Base-by-base conservation (phyloP, 2,888 invertebrate species). In the Hipparchia semele region DNA sequence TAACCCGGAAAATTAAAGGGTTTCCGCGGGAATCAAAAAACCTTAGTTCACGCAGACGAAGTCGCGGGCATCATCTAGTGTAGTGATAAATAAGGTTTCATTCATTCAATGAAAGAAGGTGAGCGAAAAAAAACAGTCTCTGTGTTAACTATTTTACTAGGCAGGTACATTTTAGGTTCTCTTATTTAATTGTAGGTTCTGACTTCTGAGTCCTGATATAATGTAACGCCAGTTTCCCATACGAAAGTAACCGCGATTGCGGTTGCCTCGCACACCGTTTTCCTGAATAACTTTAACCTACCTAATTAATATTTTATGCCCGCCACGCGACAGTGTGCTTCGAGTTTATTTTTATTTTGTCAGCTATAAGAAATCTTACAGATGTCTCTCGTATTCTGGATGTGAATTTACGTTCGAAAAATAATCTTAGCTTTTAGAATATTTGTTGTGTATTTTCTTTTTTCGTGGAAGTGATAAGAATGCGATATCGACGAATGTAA, bases 401-500 rank as follows among this genome's bases (percentile, higher is more conserved):
- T 53, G 10, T 53, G 53, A 54, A 54, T 54, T 6, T n/a, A 54
- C 2, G 5, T 13, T 56, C n/a, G 6, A 7, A 13, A 56, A 56
- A 23, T 13, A 54, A n/a, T 59, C 39, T 39, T 54, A 10, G 1
- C 10, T 59, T 59, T 33, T 59, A 5, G 33, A 9, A 33, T 10
- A 33, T 7, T 9, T 7, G 13, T 59, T 33, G 9, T 33, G 3
- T 23, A 10, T 56, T 33, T 2, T n/a, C 13, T 5, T 7, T 2
- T 6, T 13, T 60, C 59, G 59, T 39, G 59, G 8, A 60, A 60
- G 23, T 10, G 8, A 39, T 10, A 39, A 13, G 58, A 39, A 60
- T 60, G 59, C 59, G 59, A 33, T 60, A 60, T 60, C 59, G 12
- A 12, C 33, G 12, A 60, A 12, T 60, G 59, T 60, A 10, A 60